These are phyloP conservation scores for Plemyria rubiginata DNA, from an alignment of 2,888 invertebrate genomes.

Conservation along the genomic window DNA sequence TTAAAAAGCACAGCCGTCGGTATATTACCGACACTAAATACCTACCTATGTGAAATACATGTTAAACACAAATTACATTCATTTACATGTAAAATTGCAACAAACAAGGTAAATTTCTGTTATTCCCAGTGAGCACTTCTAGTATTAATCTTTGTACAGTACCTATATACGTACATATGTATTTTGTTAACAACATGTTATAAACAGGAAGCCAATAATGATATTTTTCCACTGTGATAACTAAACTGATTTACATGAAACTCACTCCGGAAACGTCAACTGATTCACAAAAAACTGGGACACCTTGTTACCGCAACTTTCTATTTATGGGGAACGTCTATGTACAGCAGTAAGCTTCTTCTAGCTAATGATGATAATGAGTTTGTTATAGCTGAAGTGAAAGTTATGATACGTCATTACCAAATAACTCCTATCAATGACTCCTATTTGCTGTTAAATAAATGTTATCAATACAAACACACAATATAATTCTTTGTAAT, in stretches of 20 bases:
- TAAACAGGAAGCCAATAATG: slow-evolving; percentile 4
- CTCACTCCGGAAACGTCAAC: slow-evolving; percentile 17
- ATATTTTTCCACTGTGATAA: slow-evolving; percentile 1
- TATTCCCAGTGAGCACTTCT: neutral
- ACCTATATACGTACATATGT: neutral
- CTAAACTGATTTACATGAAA: slow-evolving; percentile 7
- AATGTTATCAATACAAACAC: slow-evolving; percentile 6
- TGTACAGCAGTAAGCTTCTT: neutral
- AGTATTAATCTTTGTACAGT: neutral
- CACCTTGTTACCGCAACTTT: no score
- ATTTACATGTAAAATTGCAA: neutral
- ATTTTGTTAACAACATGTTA: neutral
- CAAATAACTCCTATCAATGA: slow-evolving; percentile 10
- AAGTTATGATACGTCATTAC: slow-evolving; percentile 20
- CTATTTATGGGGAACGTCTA: neutral
- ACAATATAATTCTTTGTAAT: slow-evolving; percentile 1
- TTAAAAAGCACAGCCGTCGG: no score
- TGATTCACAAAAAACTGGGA: slow-evolving; percentile 17
- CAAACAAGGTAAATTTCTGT: neutral
- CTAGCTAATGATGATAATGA: neutral
- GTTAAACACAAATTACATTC: neutral
- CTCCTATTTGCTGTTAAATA: slow-evolving; percentile 10
- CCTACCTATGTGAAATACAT: neutral
- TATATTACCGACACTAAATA: no score
- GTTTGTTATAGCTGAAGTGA: slow-evolving; percentile 17